Conservation (phyloP, 2,797 vertebrate species). For the Thripadectes ignobilis region DNA sequence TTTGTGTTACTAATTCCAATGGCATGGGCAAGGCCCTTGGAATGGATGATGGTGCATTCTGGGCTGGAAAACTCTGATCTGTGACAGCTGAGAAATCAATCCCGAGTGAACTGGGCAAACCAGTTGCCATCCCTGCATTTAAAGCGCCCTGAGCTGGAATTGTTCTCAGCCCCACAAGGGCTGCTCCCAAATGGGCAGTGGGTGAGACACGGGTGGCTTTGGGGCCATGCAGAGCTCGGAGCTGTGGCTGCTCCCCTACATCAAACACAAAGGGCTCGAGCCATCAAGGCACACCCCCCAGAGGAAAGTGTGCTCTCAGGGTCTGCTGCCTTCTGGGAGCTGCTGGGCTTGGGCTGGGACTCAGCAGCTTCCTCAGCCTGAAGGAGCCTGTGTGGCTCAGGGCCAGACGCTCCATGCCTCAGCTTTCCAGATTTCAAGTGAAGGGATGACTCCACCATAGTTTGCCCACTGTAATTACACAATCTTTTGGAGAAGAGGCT, state of each 20-base stretch:
- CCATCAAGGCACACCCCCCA: neutral
- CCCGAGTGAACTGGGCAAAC: neutral
- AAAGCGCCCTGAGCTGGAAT: neutral
- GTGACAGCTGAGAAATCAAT: neutral
- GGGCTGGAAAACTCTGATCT: neutral
- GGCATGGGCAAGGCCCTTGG: neutral
- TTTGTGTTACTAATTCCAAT: neutral
- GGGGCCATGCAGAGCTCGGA: neutral
- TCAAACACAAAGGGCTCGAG: neutral
- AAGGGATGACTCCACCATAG: neutral
- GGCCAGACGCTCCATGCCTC: neutral
- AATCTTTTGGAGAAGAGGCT: neutral
- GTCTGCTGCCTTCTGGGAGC: neutral
- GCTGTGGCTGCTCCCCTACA: neutral
- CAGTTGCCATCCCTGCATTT: neutral
- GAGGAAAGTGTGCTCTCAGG: neutral
- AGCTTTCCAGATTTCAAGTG: neutral
- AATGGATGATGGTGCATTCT: neutral
- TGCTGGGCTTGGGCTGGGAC: neutral
- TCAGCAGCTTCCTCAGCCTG: neutral
- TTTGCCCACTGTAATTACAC: neutral
- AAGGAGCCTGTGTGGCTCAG: neutral
- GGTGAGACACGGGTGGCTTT: neutral
- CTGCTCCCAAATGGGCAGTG: neutral
- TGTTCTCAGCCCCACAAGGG: neutral